Evolutionary conservation across 2,888 invertebrate species (phyloP).

Genomic region (Chymomyza caudatula): DNA sequence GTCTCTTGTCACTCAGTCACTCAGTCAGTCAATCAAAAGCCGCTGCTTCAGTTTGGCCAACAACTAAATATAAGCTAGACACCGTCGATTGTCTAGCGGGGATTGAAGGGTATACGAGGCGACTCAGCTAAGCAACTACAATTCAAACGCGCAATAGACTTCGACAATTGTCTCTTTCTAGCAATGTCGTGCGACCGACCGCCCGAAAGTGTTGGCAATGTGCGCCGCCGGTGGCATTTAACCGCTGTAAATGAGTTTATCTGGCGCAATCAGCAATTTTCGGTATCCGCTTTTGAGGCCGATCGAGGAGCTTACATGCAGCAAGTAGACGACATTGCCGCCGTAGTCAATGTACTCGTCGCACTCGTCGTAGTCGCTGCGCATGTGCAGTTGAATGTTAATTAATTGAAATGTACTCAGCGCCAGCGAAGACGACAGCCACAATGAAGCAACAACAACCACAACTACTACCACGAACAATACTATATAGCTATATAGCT

Average conservation of each 20-base stretch:
- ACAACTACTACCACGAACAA: constrained; percentile 15
- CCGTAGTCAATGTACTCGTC: constrained; percentile 17
- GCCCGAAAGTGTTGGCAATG: constrained; percentile 66
- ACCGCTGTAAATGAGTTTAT: constrained; percentile 76
- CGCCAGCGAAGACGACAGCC: constrained; percentile 25
- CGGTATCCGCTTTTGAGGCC: constrained; percentile 73
- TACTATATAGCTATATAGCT: constrained; percentile 30
- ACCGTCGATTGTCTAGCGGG: constrained; percentile 11
- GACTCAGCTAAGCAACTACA: constrained; percentile 13
- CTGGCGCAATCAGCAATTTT: constrained; percentile 75
- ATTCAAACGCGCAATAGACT: constrained; percentile 58
- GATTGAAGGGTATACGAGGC: not conserved
- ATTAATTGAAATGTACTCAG: constrained; percentile 71
- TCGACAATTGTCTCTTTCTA: not conserved
- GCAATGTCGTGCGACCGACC: constrained; percentile 25
- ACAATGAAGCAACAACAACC: constrained; percentile 22
- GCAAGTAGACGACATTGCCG: constrained; percentile 11
- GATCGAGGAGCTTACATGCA: constrained; percentile 2
- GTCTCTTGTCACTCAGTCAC: constrained; percentile 26
- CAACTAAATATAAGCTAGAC: constrained; percentile 27
- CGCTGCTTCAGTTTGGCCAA: constrained; percentile 47
- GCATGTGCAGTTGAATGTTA: constrained; percentile 74
- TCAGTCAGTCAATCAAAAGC: constrained; percentile 58
- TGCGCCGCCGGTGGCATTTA: constrained; percentile 74
- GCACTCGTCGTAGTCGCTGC: constrained; percentile 40